Base-by-base conservation (phyloP, 1,140 invertebrate genomes). In the Drosophila aff. region DNA sequence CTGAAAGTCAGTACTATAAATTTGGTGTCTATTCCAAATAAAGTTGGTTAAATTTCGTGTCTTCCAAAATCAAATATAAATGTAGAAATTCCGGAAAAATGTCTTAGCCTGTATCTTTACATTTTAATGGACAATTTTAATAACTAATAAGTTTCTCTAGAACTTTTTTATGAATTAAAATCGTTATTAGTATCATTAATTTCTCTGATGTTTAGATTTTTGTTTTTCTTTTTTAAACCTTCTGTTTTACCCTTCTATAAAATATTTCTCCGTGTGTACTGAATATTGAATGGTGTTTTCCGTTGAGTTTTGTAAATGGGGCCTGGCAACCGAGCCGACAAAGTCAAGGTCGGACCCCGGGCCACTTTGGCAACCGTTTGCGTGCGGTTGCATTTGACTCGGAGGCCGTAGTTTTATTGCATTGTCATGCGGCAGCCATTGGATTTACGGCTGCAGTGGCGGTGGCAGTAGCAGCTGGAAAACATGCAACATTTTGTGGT, bases 401-500 rank as follows among this genome's bases (percentile, higher is more conserved):
- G 64, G 62, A 65, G 61, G 75, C 77, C 78, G 49, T 58, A 66
- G 58, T 89, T 89, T 89, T 87, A 90, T 87, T 81, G 85, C 84
- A 87, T 84, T 89, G 81, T 78, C 84, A 90, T 87, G 81, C 55
- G 84, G 81, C 77, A 75, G 69, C 77, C 81, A 89, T 84, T 81
- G 81, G 83, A 84, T 89, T 68, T 89, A 81, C 84, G 62, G 50
- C 66, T 62, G 66, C 84, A 74, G 73, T 55, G 62, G 21, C 60
- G 64, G 38, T 55, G 36, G 53, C 59, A 52, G 36, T 3, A 41
- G 38, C 60, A 53, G 41, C 67, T 59, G 59, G 66, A 33, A 55
- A 84, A 81, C 84, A 90, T 87, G 84, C 84, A 84, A 87, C 85
- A 75, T 78, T 87, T 84, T 89, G 78, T 76, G 85, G 84, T 84